Conservation (phyloP, 2,888 invertebrate genomes). For the Autographa pulchrina region DNA sequence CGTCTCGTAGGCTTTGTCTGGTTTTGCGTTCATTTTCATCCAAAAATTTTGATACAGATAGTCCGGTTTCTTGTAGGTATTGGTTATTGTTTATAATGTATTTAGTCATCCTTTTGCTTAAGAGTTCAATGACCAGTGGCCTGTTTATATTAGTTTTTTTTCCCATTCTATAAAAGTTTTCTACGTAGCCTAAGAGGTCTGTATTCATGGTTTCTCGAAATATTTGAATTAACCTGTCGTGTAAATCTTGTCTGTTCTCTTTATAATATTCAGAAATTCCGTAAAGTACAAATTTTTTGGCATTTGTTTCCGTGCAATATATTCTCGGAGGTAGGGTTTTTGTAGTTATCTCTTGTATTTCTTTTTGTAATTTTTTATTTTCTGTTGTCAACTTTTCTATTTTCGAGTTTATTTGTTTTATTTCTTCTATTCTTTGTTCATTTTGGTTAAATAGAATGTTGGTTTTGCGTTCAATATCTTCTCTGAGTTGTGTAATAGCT, state of each 20-base stretch:
- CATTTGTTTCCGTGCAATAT: background rate
- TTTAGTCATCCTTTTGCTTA: too few species aligned
- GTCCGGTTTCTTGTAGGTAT: too few species aligned
- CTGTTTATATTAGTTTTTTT: background rate
- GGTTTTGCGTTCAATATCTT: background rate
- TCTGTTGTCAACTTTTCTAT: background rate
- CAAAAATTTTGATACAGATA: background rate
- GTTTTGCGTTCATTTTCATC: background rate
- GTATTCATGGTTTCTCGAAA: background rate
- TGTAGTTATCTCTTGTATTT: background rate
- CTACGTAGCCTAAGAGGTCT: background rate
- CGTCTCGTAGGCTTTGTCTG: too few species aligned
- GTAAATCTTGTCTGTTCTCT: background rate
- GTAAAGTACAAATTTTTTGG: background rate
- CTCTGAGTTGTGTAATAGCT: background rate
- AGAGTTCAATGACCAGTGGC: conserved; percentile 1
- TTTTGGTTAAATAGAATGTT: background rate
- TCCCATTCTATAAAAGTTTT: background rate
- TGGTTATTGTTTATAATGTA: too few species aligned
- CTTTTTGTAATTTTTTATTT: background rate
- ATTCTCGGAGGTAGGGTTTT: background rate
- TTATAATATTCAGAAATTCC: background rate
- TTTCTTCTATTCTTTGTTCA: background rate
- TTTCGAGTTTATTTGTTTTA: background rate
- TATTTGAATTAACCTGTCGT: background rate